Conservation (phyloP, 2,888 invertebrate species). For the Hemistola chrysoprasaria region DNA sequence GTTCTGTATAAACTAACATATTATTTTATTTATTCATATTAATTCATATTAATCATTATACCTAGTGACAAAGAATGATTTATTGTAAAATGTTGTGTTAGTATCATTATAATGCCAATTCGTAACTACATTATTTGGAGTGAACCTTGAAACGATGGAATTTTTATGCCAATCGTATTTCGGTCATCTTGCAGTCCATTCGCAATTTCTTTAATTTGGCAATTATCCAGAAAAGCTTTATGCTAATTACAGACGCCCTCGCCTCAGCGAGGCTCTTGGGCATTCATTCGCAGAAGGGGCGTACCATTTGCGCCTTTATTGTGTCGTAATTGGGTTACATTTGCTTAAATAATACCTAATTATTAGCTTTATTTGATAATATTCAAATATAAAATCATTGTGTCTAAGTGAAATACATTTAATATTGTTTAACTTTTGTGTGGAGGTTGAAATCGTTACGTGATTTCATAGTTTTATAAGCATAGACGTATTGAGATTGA, state of each 20-base stretch:
- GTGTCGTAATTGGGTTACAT: slow-evolving; percentile 32
- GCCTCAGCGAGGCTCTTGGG: slow-evolving; percentile 20
- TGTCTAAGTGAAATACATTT: too few species aligned
- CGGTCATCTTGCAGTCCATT: slow-evolving; percentile 14
- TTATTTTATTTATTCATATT: too few species aligned
- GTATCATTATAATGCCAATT: too few species aligned
- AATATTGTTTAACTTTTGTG: too few species aligned
- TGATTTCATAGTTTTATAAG: too few species aligned
- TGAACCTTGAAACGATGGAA: background rate
- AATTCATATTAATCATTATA: too few species aligned
- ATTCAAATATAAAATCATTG: too few species aligned
- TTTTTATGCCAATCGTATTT: slow-evolving; percentile 13
- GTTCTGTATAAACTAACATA: too few species aligned
- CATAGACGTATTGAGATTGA: too few species aligned
- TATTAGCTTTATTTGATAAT: background rate
- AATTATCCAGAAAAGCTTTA: slow-evolving; percentile 52
- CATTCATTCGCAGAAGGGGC: slow-evolving; percentile 22
- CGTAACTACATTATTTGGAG: background rate
- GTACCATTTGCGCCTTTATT: slow-evolving; percentile 31
- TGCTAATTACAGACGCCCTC: slow-evolving; percentile 46
- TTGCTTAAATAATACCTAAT: slow-evolving; percentile 11
- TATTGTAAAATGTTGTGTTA: too few species aligned
- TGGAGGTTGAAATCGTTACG: too few species aligned
- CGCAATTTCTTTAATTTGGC: slow-evolving; percentile 45
- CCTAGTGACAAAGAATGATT: too few species aligned